Evolutionary conservation across 2,797 vertebrate genomes (phyloP).

Genomic region (Pelobates cultripes): DNA sequence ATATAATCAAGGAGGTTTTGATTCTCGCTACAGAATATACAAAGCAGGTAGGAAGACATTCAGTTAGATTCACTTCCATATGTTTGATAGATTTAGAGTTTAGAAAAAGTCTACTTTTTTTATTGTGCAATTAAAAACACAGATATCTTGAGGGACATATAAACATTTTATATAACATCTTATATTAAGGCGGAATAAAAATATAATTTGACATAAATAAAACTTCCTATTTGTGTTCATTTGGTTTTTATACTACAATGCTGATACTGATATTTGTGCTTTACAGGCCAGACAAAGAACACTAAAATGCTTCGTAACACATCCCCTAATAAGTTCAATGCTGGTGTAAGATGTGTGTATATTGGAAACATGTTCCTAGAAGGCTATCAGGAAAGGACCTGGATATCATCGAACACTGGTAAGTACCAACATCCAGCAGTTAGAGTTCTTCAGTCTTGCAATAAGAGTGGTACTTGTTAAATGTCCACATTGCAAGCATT

Average conservation of each 20-base stretch:
- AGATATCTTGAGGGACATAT: background rate
- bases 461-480: background rate
- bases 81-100: background rate
- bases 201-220: too few species aligned
- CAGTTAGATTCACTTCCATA: background rate
- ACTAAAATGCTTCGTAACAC: constrained; percentile 33
- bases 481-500: background rate
- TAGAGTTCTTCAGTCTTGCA: background rate
- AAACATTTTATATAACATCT: background rate
- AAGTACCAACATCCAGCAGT: background rate
- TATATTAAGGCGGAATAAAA: too few species aligned
- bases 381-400: constrained; percentile 46
- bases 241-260: too few species aligned
- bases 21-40: constrained; percentile 62
- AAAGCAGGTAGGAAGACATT: constrained; percentile 59
- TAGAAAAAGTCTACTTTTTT: background rate
- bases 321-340: background rate
- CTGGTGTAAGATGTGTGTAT: constrained; percentile 48
- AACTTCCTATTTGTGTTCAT: too few species aligned
- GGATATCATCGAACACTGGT: constrained; percentile 20
- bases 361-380: constrained; percentile 31
- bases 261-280: background rate
- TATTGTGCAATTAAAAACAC: background rate
- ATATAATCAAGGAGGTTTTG: constrained; percentile 66
- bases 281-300: constrained; percentile 1